Percentiles rank a stretch among this genome's conserved stretches.
phyloP scores from a whole-genome alignment of 2,113 vertebrate species.

The Cyphomyrus plagiostoma region DNA sequence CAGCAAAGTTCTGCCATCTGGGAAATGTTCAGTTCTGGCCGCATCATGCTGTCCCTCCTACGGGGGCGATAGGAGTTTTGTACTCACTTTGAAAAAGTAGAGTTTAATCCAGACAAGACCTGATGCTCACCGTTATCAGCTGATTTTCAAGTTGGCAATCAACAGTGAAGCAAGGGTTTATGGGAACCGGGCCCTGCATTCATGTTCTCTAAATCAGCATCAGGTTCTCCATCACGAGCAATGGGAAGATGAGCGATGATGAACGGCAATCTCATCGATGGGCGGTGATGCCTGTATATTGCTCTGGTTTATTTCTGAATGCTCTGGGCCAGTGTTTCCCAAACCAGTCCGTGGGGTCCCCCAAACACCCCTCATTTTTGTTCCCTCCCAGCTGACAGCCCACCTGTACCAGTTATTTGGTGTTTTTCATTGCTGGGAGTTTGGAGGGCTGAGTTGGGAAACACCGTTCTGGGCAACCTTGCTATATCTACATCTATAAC shows the following conservation, averaged over 20 bases:
- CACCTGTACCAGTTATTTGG: not conserved
- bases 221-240: not conserved
- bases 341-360: not conserved
- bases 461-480: not conserved
- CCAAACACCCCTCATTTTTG: not conserved
- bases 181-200: not conserved
- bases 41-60: conserved; percentile 8
- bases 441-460: not conserved
- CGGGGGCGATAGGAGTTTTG: not conserved
- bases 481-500: not conserved
- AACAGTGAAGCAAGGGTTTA: not conserved
- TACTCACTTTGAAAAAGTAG: not conserved
- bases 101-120: not conserved
- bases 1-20: not conserved
- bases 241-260: not conserved
- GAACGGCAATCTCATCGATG: not conserved
- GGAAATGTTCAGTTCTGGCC: not conserved
- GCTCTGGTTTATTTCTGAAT: not conserved
- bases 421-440: not conserved
- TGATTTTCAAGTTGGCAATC: not conserved
- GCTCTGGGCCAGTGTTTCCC: not conserved
- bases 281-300: not conserved
- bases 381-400: not conserved
- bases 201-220: not conserved
- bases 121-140: not conserved